These are phyloP conservation scores for Polydrusus tereticollis DNA, from an alignment of 2,888 invertebrate species.

Conservation along the genomic window DNA sequence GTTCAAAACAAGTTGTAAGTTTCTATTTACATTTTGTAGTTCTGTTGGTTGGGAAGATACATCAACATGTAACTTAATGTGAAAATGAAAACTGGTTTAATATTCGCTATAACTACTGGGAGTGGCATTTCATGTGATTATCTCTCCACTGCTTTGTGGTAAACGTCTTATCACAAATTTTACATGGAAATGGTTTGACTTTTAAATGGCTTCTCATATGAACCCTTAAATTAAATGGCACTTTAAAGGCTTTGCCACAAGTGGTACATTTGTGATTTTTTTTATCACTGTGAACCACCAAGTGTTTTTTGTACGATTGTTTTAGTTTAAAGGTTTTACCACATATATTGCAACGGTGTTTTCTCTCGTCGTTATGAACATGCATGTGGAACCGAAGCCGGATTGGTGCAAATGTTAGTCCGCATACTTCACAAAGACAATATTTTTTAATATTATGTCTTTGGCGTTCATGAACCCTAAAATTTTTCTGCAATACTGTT, in stretches of 20 bases:
- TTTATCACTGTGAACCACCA: neutral
- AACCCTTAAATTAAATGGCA: neutral
- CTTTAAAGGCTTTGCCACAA: neutral
- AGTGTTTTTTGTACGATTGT: neutral
- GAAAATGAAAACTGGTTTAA: too few relatives aligned
- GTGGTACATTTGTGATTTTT: neutral
- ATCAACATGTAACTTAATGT: too few relatives aligned
- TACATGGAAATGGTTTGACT: neutral
- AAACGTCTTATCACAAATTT: neutral
- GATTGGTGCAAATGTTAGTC: neutral
- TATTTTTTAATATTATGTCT: neutral
- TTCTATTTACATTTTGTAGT: too few relatives aligned
- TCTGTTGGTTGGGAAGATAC: too few relatives aligned
- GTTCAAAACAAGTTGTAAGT: too few relatives aligned
- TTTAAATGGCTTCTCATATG: neutral
- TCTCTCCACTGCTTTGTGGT: slow-evolving; percentile 52
- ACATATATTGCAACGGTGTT: neutral
- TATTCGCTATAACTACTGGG: neutral
- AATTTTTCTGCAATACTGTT: neutral
- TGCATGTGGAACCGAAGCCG: neutral
- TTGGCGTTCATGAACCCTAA: neutral
- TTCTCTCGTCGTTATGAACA: neutral
- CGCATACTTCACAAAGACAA: neutral
- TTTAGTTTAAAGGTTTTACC: neutral
- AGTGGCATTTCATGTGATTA: neutral